These are phyloP conservation scores for Delia radicum DNA, from an alignment of 1,140 invertebrate species.

Conservation along the genomic window DNA sequence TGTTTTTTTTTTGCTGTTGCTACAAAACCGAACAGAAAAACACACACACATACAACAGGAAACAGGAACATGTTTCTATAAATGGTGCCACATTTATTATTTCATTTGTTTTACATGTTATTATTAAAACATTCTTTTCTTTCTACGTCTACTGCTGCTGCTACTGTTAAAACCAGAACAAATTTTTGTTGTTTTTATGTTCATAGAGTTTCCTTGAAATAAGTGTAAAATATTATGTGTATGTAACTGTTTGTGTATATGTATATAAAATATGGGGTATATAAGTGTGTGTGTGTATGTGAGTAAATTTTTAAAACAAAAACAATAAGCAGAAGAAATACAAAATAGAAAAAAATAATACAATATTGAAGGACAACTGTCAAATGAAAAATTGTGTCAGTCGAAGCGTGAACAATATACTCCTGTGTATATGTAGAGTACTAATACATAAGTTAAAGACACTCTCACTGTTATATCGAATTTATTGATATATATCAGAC, in stretches of 20 bases:
- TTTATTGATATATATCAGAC: too few species aligned
- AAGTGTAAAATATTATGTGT: not conserved
- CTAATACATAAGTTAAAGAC: too few species aligned
- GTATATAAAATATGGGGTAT: too few species aligned
- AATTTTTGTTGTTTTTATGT: not conserved
- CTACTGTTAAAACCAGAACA: too few species aligned
- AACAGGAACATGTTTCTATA: not conserved
- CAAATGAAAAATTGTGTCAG: constrained; percentile 33
- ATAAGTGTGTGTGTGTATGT: not conserved
- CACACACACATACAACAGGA: not conserved
- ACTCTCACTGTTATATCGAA: too few species aligned
- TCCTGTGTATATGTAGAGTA: not conserved
- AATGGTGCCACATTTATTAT: constrained; percentile 7
- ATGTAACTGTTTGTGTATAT: not conserved
- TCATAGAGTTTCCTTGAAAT: not conserved
- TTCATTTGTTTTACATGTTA: constrained; percentile 16
- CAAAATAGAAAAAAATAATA: too few species aligned
- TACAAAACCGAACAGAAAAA: not conserved
- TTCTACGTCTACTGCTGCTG: not conserved
- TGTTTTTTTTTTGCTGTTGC: not conserved
- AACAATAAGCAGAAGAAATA: too few species aligned
- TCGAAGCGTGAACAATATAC: not conserved
- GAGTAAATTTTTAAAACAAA: not conserved
- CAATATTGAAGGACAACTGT: constrained; percentile 38
- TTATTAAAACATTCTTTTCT: constrained; percentile 3